phyloP scores from a whole-genome alignment of 92 coral and sea anemone species.

The Porites rus region DNA sequence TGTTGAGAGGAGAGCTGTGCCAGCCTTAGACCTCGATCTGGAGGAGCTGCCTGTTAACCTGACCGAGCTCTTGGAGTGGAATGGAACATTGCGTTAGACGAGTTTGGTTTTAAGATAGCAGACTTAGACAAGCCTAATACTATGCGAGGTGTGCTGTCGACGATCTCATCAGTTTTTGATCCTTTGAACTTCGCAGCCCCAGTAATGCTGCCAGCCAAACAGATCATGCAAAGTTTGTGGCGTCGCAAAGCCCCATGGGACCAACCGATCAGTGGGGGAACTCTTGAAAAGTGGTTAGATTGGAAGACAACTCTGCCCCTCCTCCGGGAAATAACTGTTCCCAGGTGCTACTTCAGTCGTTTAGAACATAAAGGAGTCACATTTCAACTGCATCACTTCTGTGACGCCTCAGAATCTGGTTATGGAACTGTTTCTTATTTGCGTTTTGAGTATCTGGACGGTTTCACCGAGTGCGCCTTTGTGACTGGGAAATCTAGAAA shows the following conservation, averaged over 20 bases:
- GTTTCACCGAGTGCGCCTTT: conserved; percentile 58
- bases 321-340: conserved; percentile 22
- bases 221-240: no score
- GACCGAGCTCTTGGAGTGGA: no score
- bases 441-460: conserved; percentile 58
- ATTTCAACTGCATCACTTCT: conserved; percentile 57
- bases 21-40: no score
- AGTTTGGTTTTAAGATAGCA: no score
- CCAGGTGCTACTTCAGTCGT: conserved; percentile 50
- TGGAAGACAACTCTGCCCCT: conserved; percentile 49
- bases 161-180: no score
- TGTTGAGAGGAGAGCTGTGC: no score
- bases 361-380: conserved; percentile 26
- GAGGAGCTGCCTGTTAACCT: no score
- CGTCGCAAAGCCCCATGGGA: conserved; percentile 56
- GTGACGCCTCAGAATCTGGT: conserved; percentile 63
- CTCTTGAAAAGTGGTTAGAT: conserved; percentile 38
- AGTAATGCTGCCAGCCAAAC: no score
- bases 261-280: conserved; percentile 41
- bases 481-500: conserved; percentile 68
- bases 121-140: no score
- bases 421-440: conserved; percentile 68
- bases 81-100: no score
- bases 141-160: no score
- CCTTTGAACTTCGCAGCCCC: no score